phyloP scores from a whole-genome alignment of 2,797 vertebrate species.

The Graptemys geographica region DNA sequence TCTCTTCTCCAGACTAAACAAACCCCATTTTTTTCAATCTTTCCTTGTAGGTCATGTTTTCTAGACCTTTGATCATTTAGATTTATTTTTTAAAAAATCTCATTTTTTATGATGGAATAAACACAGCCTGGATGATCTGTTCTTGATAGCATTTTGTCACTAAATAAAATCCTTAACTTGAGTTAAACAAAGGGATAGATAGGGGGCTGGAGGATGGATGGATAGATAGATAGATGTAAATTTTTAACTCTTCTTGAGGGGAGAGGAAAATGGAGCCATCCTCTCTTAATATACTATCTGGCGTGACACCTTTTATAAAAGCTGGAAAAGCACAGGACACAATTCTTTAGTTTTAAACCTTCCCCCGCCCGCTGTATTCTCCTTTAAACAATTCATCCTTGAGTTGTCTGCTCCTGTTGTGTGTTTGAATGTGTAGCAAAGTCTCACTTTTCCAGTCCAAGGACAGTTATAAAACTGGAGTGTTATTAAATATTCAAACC shows the following conservation, averaged over 20 bases:
- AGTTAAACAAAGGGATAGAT: not conserved
- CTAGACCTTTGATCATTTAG: not conserved
- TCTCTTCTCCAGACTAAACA: too few species aligned
- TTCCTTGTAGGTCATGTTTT: too few species aligned
- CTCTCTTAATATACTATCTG: not conserved
- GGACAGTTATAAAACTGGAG: too few species aligned
- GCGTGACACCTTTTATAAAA: not conserved
- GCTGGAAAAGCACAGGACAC: not conserved
- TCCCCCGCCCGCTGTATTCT: not conserved
- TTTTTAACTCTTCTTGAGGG: not conserved
- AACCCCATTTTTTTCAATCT: too few species aligned
- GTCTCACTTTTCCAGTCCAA: too few species aligned
- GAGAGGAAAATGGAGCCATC: not conserved
- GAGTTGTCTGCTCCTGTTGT: slow-evolving; percentile 13
- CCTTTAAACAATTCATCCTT: accelerated
- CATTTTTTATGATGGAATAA: not conserved
- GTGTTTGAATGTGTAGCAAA: slow-evolving; percentile 30
- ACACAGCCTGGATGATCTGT: not conserved
- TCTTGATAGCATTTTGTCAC: not conserved
- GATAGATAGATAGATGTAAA: not conserved
- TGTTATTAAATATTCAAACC: too few species aligned
- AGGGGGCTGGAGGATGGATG: too few species aligned
- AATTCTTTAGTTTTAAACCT: not conserved
- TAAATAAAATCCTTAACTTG: not conserved
- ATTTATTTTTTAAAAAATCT: not conserved